Base-by-base conservation (phyloP, 2,113 vertebrate species). In the Poecilia latipinna region DNA sequence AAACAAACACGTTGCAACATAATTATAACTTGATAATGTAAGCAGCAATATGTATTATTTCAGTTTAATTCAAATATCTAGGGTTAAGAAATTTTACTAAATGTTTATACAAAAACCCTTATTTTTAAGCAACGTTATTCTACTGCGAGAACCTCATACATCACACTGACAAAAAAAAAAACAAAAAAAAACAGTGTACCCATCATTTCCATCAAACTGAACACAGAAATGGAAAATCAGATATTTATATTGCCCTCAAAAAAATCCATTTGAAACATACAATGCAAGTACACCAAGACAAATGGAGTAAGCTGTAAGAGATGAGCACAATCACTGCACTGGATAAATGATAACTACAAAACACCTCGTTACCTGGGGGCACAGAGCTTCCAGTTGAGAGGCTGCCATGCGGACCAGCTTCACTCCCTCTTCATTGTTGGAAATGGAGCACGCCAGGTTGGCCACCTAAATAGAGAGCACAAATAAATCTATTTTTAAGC, bases 321-420 rank as follows among this genome's bases (percentile, higher is more conserved):
- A 66, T 26, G n/a, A 29, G 39, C 48, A 48, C 2, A 66, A 70
- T 80, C 22, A 78, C 3, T 78, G 70, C 70, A 69, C 8, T 66
- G 57, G 33, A 37, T 24, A 13, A 26, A 69, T 54, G 19, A 32
- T 63, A 12, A 39, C 12, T 19, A 22, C 1, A 68, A 65, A 70
- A 57, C 17, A 72, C 39, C 33, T 61, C 51, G 13, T 86, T 95
- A 99, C 97, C 98, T 99, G 98, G 80, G 98, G 98, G 90, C 98
- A 99, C 12, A 99, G 95, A 42, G 94, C 92, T 94, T 99, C 98
- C 83, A 99, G 94, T 87, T 99, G 98, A 86, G 96, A 97, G 57
- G 98, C 98, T 42, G 98, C 98, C 97, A 99, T 99, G 67, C 98
- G 96, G 68, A 99, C 98, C 86, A 99, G 87, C 77, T 99, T 99